Evolutionary conservation across 2,113 vertebrate species (phyloP).

Genomic region (Lucifuga dentata): DNA sequence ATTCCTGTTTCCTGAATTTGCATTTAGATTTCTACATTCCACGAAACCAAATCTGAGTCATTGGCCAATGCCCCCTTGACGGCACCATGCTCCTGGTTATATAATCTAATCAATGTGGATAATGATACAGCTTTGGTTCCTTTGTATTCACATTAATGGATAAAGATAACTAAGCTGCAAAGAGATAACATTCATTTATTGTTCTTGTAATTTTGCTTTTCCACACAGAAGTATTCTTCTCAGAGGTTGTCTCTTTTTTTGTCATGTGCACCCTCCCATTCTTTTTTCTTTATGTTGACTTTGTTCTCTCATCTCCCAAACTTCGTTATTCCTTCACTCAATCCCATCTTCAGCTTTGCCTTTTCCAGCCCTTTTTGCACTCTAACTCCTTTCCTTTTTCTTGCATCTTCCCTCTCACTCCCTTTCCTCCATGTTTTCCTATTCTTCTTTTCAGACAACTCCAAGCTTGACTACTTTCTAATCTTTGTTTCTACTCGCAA

Average conservation of each 20-base stretch:
- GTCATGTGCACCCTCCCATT: background rate
- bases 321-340: background rate
- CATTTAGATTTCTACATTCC: conserved; percentile 61
- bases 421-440: background rate
- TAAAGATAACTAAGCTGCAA: conserved; percentile 8
- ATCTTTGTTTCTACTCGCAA: background rate
- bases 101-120: conserved; percentile 38
- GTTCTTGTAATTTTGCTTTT: conserved; percentile 5
- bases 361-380: background rate
- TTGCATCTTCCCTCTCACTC: background rate
- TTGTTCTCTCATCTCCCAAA: background rate
- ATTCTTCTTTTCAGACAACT: background rate
- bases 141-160: conserved; percentile 29
- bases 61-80: conserved; percentile 10
- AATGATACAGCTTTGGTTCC: conserved; percentile 18
- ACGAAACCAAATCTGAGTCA: conserved; percentile 18
- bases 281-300: background rate
- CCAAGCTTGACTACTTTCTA: background rate
- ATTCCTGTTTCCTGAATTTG: conserved; percentile 52
- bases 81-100: conserved; percentile 3
- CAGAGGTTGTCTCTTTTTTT: background rate
- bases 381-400: background rate
- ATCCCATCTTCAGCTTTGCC: background rate
- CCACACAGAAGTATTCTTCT: background rate
- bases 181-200: conserved; percentile 26